Conservation (phyloP, 2,797 vertebrate species). For the Scolopax rusticola region DNA sequence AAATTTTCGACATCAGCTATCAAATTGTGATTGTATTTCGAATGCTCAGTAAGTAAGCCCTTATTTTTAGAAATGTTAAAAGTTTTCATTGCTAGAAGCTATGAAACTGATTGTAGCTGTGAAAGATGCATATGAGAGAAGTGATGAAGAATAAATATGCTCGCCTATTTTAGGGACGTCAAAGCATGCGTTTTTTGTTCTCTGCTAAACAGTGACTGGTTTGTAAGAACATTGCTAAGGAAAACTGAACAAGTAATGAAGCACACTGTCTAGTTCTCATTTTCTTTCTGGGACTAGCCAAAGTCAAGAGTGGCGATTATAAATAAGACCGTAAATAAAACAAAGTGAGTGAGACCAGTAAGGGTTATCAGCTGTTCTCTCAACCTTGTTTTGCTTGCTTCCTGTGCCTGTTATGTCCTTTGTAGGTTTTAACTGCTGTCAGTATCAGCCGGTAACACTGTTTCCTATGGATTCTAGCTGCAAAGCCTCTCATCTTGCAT, state of each 20-base stretch:
- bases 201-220: background rate
- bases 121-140: background rate
- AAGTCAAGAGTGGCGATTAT: background rate
- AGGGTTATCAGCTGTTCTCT: background rate
- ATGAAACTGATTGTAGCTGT: background rate
- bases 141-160: background rate
- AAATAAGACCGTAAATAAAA: background rate
- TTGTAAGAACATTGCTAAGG: background rate
- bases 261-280: too few species aligned
- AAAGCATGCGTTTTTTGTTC: background rate
- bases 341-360: background rate
- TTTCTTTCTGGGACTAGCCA: background rate
- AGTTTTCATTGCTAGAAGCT: background rate
- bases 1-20: slow-evolving; percentile 59
- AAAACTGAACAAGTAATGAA: background rate
- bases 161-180: background rate
- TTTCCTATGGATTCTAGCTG: background rate
- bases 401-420: background rate
- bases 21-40: slow-evolving; percentile 67
- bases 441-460: background rate
- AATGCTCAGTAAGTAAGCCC: slow-evolving; percentile 77
- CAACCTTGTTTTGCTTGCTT: background rate
- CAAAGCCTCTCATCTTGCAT: background rate
- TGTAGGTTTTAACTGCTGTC: background rate
- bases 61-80: background rate